These are phyloP conservation scores for Gerris buenoi DNA, from an alignment of 1,140 invertebrate species.

Conservation along the genomic window DNA sequence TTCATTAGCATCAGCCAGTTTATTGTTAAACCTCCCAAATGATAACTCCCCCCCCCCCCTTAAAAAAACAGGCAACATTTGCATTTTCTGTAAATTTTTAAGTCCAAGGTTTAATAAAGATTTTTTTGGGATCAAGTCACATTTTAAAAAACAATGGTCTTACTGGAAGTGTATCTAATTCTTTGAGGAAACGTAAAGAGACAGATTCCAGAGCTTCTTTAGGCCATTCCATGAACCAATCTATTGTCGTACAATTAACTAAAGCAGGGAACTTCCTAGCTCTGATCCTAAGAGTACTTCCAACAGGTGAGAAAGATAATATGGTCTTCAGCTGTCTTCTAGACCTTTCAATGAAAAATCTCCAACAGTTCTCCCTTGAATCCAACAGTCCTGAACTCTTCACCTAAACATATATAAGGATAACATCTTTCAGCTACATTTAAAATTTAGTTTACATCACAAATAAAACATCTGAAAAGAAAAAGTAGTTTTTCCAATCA, in stretches of 20 bases:
- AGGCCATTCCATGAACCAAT: constrained; percentile 97
- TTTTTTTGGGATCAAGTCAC: too few species aligned
- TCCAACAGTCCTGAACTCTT: constrained; percentile 67
- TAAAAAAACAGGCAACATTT: too few species aligned
- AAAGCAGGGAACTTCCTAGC: constrained; percentile 84
- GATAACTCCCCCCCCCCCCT: too few species aligned
- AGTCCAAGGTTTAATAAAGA: too few species aligned
- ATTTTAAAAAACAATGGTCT: too few species aligned
- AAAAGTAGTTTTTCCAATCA: too few species aligned
- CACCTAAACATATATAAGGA: constrained; percentile 28
- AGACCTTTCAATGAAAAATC: constrained; percentile 84
- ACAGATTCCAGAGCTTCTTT: constrained; percentile 78
- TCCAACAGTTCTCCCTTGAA: constrained; percentile 87
- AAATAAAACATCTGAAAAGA: too few species aligned
- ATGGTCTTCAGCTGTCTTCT: constrained; percentile 59
- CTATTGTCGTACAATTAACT: constrained; percentile 82
- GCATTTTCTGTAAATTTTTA: too few species aligned
- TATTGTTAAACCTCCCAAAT: too few species aligned
- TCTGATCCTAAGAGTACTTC: constrained; percentile 64
- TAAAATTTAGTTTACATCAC: too few species aligned
- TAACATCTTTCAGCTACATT: too few species aligned
- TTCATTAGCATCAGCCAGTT: too few species aligned
- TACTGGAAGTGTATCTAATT: constrained; percentile 53
- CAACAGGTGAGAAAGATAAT: constrained; percentile 83
- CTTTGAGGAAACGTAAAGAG: constrained; percentile 61